Conservation (phyloP, 1,140 invertebrate genomes). For the Dysdera silvatica region DNA sequence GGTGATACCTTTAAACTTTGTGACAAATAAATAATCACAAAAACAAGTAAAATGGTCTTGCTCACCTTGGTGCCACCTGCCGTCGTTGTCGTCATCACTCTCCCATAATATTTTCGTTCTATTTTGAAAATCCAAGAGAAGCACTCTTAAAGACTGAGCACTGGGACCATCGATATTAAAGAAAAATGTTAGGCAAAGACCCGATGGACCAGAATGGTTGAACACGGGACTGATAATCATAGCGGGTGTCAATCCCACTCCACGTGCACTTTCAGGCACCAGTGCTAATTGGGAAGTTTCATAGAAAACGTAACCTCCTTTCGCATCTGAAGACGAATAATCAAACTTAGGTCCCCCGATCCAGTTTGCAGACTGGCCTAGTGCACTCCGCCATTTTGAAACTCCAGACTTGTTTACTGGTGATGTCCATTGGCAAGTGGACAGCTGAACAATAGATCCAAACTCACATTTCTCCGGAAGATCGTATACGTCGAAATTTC, state of each 20-base stretch:
- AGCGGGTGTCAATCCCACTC: not conserved
- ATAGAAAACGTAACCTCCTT: slow-evolving; percentile 55
- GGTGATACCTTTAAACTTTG: slow-evolving; percentile 48
- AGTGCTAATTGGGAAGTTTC: slow-evolving; percentile 48
- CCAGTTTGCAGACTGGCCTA: slow-evolving; percentile 52
- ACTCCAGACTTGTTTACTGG: not conserved
- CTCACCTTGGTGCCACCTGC: slow-evolving; percentile 53
- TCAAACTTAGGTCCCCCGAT: slow-evolving; percentile 54
- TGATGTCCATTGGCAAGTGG: slow-evolving; percentile 27
- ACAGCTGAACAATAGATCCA: slow-evolving; percentile 21
- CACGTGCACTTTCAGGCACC: not conserved
- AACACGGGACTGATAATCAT: slow-evolving; percentile 27
- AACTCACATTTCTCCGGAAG: slow-evolving; percentile 26
- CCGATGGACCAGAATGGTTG: slow-evolving; percentile 28
- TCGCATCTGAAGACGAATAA: slow-evolving; percentile 43
- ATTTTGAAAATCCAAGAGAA: slow-evolving; percentile 35
- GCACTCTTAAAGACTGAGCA: slow-evolving; percentile 51
- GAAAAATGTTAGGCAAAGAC: slow-evolving; percentile 38
- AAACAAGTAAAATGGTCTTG: too few species aligned
- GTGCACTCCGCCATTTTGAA: slow-evolving; percentile 20
- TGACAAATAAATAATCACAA: slow-evolving; percentile 56
- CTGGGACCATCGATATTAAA: slow-evolving; percentile 54
- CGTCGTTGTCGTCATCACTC: slow-evolving; percentile 51
- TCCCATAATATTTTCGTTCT: slow-evolving; percentile 53
- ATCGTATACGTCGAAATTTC: slow-evolving; percentile 14